A percentile compares a stretch with the other conserved stretches of the same genome.
phyloP scores from a whole-genome alignment of 2,888 invertebrate genomes.

The Caenorhabditis sp. region DNA sequence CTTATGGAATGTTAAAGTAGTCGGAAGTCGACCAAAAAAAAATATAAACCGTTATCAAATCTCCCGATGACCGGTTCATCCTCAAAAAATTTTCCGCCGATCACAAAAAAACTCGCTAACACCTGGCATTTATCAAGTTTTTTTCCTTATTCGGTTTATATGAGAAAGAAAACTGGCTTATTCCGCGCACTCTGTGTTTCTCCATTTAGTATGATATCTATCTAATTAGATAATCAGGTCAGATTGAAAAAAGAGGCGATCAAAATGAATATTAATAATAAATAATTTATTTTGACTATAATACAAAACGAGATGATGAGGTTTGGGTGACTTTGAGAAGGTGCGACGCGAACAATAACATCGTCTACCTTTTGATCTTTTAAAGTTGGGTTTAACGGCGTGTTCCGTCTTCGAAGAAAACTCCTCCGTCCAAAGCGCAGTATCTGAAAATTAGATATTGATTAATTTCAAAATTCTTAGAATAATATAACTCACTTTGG shows the following conservation, averaged over 20 bases:
- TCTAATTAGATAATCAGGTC: neutral
- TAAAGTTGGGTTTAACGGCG: conserved; percentile 45
- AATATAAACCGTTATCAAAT: no score
- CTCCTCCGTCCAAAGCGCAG: conserved; percentile 65
- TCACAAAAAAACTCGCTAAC: neutral
- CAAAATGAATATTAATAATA: neutral
- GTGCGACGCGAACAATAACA: conserved; percentile 39
- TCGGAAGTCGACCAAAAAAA: no score
- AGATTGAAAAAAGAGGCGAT: neutral
- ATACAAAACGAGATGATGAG: conserved; percentile 18
- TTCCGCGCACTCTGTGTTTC: neutral
- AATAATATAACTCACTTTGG: conserved; percentile 48
- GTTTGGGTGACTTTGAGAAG: conserved; percentile 15
- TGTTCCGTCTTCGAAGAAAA: conserved; percentile 66
- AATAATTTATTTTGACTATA: neutral
- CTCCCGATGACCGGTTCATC: no score
- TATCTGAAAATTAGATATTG: conserved; percentile 32
- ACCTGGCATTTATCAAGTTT: neutral
- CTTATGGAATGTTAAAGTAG: no score
- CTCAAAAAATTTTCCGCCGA: no score
- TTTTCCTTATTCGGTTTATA: neutral
- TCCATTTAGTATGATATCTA: no score
- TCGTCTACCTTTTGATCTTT: conserved; percentile 25
- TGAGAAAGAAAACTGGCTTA: no score
- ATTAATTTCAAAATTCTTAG: neutral